Conservation (phyloP, 2,888 invertebrate genomes). For the Archips xylosteana region DNA sequence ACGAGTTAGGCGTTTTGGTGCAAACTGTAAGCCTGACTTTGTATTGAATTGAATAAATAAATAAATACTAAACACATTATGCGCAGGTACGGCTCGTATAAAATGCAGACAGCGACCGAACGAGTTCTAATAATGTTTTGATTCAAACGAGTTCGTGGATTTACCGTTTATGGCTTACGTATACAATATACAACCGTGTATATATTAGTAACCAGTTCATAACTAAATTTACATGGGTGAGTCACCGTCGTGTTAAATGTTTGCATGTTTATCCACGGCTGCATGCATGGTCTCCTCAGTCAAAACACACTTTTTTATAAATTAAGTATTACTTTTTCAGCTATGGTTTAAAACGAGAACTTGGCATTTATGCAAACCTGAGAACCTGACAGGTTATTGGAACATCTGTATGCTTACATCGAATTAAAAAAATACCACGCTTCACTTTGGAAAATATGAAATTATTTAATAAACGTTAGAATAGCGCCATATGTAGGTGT, state of each 20-base stretch:
- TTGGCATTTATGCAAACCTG: too few relatives aligned
- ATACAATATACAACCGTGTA: background rate
- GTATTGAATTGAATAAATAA: too few relatives aligned
- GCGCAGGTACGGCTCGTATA: background rate
- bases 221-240: background rate
- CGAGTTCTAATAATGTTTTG: background rate
- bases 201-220: background rate
- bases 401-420: too few relatives aligned
- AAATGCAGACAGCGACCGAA: background rate
- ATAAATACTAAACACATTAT: too few relatives aligned
- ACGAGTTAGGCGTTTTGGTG: too few relatives aligned
- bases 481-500: too few relatives aligned
- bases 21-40: too few relatives aligned
- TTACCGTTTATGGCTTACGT: conserved; percentile 11
- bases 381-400: too few relatives aligned
- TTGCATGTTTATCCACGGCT: background rate
- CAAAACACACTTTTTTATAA: background rate
- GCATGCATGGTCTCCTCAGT: background rate
- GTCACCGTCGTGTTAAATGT: background rate
- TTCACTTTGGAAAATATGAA: too few relatives aligned
- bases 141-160: background rate
- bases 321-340: background rate
- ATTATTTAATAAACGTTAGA: too few relatives aligned
- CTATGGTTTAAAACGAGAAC: too few relatives aligned
- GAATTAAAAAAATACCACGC: too few relatives aligned